These are phyloP conservation scores for Phocides pigmalion DNA, from an alignment of 1,140 invertebrate species.

Conservation along the genomic window DNA sequence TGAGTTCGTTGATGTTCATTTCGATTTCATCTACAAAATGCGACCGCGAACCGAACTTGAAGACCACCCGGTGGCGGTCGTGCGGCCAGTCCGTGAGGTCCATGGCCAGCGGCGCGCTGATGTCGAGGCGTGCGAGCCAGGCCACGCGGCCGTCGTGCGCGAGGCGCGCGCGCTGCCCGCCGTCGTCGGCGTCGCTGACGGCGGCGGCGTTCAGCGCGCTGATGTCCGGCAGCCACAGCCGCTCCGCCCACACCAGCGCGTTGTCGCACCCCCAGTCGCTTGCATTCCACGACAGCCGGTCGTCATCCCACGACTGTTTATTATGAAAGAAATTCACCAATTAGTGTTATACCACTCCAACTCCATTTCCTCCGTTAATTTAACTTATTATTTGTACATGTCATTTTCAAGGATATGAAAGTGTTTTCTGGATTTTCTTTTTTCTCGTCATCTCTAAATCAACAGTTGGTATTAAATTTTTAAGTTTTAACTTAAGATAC, in stretches of 20 bases:
- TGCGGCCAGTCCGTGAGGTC: slow-evolving; percentile 58
- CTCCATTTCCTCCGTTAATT: no score
- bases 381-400: no score
- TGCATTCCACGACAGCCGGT: slow-evolving; percentile 63
- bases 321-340: background rate
- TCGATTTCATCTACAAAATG: slow-evolving; percentile 49
- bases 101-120: slow-evolving; percentile 52
- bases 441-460: no score
- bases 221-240: slow-evolving; percentile 67
- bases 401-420: no score
- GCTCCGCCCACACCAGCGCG: slow-evolving; percentile 47
- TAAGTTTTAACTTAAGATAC: no score
- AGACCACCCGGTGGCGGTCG: slow-evolving; percentile 50
- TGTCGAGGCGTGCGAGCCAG: slow-evolving; percentile 54
- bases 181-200: slow-evolving; percentile 33
- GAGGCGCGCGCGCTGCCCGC: slow-evolving; percentile 50
- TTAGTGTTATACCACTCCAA: no score
- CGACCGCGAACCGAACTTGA: slow-evolving; percentile 61
- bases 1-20: slow-evolving; percentile 39
- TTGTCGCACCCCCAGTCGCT: slow-evolving; percentile 56
- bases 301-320: slow-evolving; percentile 63
- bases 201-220: slow-evolving; percentile 48
- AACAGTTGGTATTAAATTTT: no score
- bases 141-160: slow-evolving; percentile 47
- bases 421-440: no score